Conservation (phyloP, 2,888 invertebrate genomes). For the Ophraella communa region DNA sequence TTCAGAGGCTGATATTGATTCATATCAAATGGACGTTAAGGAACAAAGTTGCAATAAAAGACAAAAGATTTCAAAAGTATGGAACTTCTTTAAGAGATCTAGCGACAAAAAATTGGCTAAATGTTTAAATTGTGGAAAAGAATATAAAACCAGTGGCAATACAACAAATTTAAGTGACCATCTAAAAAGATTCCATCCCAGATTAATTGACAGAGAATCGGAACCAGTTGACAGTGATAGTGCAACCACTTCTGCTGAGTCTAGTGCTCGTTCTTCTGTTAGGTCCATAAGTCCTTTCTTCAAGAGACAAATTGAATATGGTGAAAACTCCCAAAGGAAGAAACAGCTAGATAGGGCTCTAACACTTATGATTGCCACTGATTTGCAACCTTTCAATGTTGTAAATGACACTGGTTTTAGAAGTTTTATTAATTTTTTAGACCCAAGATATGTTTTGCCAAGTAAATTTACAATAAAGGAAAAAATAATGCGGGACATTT, state of each 20-base stretch:
- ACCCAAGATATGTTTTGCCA: conserved; percentile 8
- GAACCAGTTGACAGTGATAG: not conserved
- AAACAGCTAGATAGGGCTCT: too few species aligned
- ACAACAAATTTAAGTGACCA: conserved; percentile 23
- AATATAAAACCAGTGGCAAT: conserved; percentile 23
- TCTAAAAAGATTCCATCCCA: conserved; percentile 19
- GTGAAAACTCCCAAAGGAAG: not conserved
- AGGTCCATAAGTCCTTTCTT: not conserved
- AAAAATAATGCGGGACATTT: not conserved
- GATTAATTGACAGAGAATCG: not conserved
- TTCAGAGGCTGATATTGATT: too few species aligned
- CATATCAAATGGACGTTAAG: too few species aligned
- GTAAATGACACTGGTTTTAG: not conserved
- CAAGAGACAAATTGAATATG: not conserved
- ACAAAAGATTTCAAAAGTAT: conserved; percentile 18
- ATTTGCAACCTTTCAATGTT: not conserved
- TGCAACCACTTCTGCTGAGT: not conserved
- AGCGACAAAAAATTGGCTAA: conserved; percentile 27
- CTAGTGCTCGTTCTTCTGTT: too few species aligned
- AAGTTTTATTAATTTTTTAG: conserved; percentile 1
- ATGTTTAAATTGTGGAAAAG: conserved; percentile 16
- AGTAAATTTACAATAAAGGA: not conserved
- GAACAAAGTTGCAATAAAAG: too few species aligned
- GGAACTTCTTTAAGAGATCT: conserved; percentile 25
- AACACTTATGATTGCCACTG: too few species aligned